Base-by-base conservation (phyloP, 2,888 invertebrate species). In the Spisula subtruncata region DNA sequence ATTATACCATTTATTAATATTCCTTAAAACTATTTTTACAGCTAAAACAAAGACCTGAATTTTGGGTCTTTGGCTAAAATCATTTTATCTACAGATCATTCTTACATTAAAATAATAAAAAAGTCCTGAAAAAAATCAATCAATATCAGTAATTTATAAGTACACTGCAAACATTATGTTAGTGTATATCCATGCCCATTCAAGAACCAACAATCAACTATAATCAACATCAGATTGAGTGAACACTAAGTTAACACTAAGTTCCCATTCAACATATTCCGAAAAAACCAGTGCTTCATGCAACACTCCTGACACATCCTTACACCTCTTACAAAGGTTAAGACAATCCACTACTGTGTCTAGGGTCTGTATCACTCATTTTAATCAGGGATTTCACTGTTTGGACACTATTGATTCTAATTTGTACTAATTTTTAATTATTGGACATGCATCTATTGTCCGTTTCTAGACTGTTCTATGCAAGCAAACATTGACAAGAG, bases 121-220 rank as follows among this genome's bases (percentile, higher is more conserved):
- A 51, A 51, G 14, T 10, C 51, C 51, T 51, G 51, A 16, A 51
- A 51, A 51, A 51, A 16, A 8, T 51, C 25, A n/a, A 60, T 60
- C n/a, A 12, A 25, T 25, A 66, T 66, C 10, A 25, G 25, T 66
- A n/a, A 25, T 66, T 66, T 66, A 5, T 0, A 66, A 25, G n/a
- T 25, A 4, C 60, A 66, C 60, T 12, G 25, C 60, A 66, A 66
- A 66, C 60, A 66, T 25, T 10, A 66, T 66, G 60, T 66, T 25
- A 51, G n/a, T n/a, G 60, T 66, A 5, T 25, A 25, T 66, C n/a
- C 60, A 66, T 66, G 60, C 60, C 60, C 60, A 66, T 66, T 66
- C 60, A 0, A 66, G 16, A 66, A 10, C 25, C 25, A 10, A 66
- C n/a, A 66, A 10, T 12, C 2, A 25, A 66, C 60, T 12, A 66